Evolutionary conservation across 2,797 vertebrate genomes (phyloP), one percentile per base, ranked within the genome.

Genomic region (Acridotheres tristis): DNA sequence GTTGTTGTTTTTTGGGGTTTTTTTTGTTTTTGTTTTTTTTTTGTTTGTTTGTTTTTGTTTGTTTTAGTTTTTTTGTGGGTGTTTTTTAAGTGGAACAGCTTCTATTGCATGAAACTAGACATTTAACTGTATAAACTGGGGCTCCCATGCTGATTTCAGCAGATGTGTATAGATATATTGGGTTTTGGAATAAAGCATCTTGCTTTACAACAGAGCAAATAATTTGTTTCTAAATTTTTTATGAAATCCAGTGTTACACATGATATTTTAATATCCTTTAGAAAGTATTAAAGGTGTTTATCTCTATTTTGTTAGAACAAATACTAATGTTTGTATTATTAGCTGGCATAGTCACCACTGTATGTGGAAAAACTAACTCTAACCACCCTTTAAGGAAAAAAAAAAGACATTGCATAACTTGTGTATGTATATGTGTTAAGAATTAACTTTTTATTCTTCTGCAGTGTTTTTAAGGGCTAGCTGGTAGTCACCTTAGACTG

Each of bases 401-500:
- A 66, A 20, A 68, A 26, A 59, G 9, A 8, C 29, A 45, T 77
- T 77, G 66, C 40, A 30, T 89, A 92, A 74, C 21, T 57, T 74
- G 16, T 66, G 7, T 89, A 45, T 87, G 18, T 89, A 48, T 61
- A 13, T 88, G 20, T 90, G 47, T 59, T 88, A 94, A 93, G 29
- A 47, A 72, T 85, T 82, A 97, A 96, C 48, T 47, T 68, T 51
- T 75, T 72, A 22, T 38, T 91, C 43, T 55, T 79, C 54, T 80
- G 45, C 47, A 75, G 75, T 34, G 27, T 73, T 83, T 89, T 89
- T 75, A 79, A 90, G 40, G 42, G 30, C 58, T 96, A 59, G 47
- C 42, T 88, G 67, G 26, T 55, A 85, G 75, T 45, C 30, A 38
- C 50, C 34, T 74, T 53, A 89, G 65, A 90, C 71, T 78, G 43